Evolutionary conservation across 1,140 invertebrate genomes (phyloP).

Genomic region (Laupala kohalensis): DNA sequence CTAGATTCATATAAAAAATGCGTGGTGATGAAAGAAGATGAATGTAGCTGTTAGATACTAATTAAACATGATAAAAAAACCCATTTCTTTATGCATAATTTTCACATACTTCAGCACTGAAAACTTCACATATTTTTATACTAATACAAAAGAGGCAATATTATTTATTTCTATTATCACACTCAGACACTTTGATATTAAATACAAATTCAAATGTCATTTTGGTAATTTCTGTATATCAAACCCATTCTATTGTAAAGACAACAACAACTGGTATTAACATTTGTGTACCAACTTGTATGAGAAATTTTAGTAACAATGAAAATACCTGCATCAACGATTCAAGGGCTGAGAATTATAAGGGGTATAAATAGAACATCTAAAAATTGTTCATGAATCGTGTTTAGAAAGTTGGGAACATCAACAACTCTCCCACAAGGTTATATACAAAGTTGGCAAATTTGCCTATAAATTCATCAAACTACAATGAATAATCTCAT

Average conservation of each 20-base stretch:
- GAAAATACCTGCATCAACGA: background rate
- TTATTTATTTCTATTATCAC: background rate
- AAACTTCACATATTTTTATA: background rate
- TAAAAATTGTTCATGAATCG: background rate
- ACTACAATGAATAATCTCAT: too few species aligned
- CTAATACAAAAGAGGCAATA: background rate
- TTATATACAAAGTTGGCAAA: background rate
- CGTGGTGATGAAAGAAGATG: background rate
- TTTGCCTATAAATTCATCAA: background rate
- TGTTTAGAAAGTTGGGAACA: too few species aligned
- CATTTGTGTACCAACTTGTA: background rate
- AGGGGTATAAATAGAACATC: background rate
- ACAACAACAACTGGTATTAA: background rate
- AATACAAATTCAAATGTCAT: background rate
- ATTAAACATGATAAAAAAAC: background rate
- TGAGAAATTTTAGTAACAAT: background rate
- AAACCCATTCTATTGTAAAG: background rate
- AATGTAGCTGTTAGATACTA: background rate
- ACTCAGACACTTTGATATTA: background rate
- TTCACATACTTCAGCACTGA: background rate
- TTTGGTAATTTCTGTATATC: background rate
- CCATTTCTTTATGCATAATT: background rate
- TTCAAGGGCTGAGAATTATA: background rate
- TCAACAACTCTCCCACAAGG: background rate
- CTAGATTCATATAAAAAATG: background rate